Evolutionary conservation across 1,140 invertebrate genomes (phyloP), one percentile per base, ranked within the genome.

Genomic region (Hyphantria cunea): DNA sequence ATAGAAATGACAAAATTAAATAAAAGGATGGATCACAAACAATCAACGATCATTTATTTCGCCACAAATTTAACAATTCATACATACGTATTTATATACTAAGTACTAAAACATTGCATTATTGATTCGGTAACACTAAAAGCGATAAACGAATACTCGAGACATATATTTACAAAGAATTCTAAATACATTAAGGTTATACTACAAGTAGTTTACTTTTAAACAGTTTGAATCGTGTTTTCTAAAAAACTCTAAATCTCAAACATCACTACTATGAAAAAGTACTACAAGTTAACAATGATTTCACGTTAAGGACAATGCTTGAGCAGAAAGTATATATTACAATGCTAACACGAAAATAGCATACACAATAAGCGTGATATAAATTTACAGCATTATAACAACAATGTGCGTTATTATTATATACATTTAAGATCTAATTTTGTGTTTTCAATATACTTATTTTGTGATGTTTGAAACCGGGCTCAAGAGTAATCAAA

Each of bases 401-500:
- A 3, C 5, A 25, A 12, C 2, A 42, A 54, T 10, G 12, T 63
- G 5, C 17, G 17, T 25, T 25, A 25, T 25, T 25, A 25, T 25
- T 25, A 25, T 25, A 5, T 25, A 25, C 17, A 25, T 3, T 3
- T 25, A 5, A 25, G 2, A 25, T 25, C 17, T 25, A 25, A 25
- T 5, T 25, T 25, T 1, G 5, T 25, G 17, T 25, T 25, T 25
- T 25, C n/a, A 25, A 50, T 1, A 14, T 56, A 33, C 12, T 37
- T 45, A 47, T 44, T 44, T 6, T 14, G 53, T 34, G 53, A 55
- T 47, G 70, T 78, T 82, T 74, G 72, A 84, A 78, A 83, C 74
- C 66, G 80, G 80, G 80, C 80, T 83, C 80, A 76, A 66, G 50
- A 68, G 78, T 79, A 72, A 70, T 65, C 54, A 68, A 77, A 71